Evolutionary conservation across 2,113 vertebrate species (phyloP), one percentile per base, ranked within the genome.

Genomic region (Corythornis vintsioides): DNA sequence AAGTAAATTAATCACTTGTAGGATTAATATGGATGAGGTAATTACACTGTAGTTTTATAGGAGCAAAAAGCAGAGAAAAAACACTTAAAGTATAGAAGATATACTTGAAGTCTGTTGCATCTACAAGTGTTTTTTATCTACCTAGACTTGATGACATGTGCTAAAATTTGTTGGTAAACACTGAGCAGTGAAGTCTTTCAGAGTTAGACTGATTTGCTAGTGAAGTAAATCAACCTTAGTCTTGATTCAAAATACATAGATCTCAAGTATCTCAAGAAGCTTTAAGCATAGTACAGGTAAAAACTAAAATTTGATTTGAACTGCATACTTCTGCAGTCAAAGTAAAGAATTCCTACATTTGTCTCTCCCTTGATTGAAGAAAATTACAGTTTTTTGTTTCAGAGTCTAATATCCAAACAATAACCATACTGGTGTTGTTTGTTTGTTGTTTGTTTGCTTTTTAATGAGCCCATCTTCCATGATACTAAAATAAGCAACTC

Each of bases 361-460:
- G 12, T 19, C 10, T 60, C 13, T 65, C 18, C 17, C 40, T 57
- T 55, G 48, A 31, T 60, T 33, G 21, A 55, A 55, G 17, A 48
- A 35, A 50, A 71, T 7, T 65, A 20, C 31, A 35, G 35, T 2
- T 38, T 50, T 22, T 38, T 3, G 3, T 59, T 57, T 40, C 35
- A 64, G 59, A 7, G 52, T 7, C n/a, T 82, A 61, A 78, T 85
- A 88, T 9, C 25, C n/a, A 78, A 57, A 74, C 53, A 71, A 75
- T 82, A 88, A 71, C 19, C 42, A n/a, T 75, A 75, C 75, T 92
- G 64, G 40, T 43, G 80, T 92, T 81, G 38, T 89, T 67, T 89
- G 77, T 33, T 15, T 31, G 47, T 45, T 15, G 48, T 24, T 50
- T 20, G 9, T 11, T 86, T 38, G 38, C 38, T 88, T 57, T 91